Base-by-base conservation (phyloP, 2,113 vertebrate genomes). In the Gobiocypris rarus region DNA sequence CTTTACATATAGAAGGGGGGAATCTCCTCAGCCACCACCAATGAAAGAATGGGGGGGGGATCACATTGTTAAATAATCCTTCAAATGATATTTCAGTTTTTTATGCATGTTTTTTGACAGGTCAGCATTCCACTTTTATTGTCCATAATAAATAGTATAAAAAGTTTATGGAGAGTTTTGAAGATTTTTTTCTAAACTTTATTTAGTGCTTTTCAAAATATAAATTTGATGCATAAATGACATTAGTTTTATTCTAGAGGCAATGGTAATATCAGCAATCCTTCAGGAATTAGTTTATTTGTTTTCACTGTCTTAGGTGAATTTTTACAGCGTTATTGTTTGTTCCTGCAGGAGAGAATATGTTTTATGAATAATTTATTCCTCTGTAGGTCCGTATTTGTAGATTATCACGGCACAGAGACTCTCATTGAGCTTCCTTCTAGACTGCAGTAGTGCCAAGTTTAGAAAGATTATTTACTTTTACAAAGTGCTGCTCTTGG, bases 211-310 rank as follows among this genome's bases (percentile, higher is more conserved):
- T 9, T 41, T 38, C 34, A 4, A 22, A 69, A 38, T 1, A 10
- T 31, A 17, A 48, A 75, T 31, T 5, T 52, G 24, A 31, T 34
- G 15, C 28, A 17, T 67, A 67, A 67, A 34, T 17, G 15, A 67
- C 63, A 9, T 67, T 67, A 34, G 7, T 17, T 67, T 11, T 67
- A 10, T 19, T 74, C 13, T 52, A 7, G 13, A 56, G 48, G 8
- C 17, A 43, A 50, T 26, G 26, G 69, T 26, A 69, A 19, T 84
- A 56, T 81, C 38, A 80, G 58, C 74, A 3, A 69, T 58, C 50
- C 86, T 81, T 81, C 41, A 81, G 82, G 59, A 71, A 84, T 43
- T 43, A 9, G 4, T 71, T 83, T 38, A 88, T 85, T 85, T 87
- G 43, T 82, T 83, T 84, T 84, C 63, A n/a, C 56, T 77, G 54